A percentile compares a stretch with the other conserved stretches of the same genome.
phyloP scores from a whole-genome alignment of 2,797 vertebrate species.

The Hippocampus kuda region DNA sequence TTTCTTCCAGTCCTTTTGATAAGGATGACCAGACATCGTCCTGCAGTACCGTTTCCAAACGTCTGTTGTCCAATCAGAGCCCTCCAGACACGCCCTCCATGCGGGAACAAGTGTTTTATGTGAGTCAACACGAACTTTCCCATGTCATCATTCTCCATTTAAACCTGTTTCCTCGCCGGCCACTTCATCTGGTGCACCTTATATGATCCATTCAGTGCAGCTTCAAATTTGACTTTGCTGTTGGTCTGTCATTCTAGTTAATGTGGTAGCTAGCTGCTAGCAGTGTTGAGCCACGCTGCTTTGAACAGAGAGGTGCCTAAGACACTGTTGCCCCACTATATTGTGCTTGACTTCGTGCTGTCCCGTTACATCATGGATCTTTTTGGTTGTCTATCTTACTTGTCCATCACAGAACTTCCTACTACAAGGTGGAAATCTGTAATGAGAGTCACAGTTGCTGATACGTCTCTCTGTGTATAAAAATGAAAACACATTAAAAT shows the following conservation, averaged over 20 bases:
- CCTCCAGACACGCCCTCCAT: constrained; percentile 95
- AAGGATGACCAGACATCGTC: constrained; percentile 91
- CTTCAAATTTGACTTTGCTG: neutral
- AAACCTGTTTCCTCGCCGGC: neutral
- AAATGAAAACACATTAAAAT: no score
- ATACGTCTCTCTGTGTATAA: no score
- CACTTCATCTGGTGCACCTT: constrained; percentile 3
- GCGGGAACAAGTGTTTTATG: constrained; percentile 97
- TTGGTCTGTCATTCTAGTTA: neutral
- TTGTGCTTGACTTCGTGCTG: neutral
- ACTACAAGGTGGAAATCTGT: neutral
- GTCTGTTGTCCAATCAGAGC: constrained; percentile 94
- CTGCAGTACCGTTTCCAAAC: constrained; percentile 86
- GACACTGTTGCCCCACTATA: neutral
- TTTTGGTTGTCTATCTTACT: neutral
- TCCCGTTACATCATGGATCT: neutral
- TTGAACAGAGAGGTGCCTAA: neutral
- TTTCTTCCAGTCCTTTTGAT: constrained; percentile 80
- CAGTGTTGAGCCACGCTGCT: neutral
- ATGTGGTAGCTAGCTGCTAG: neutral
- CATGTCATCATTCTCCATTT: neutral
- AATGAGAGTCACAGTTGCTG: neutral
- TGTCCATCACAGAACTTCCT: neutral
- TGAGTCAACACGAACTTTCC: constrained; percentile 63
- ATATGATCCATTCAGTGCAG: neutral